phyloP scores from a whole-genome alignment of 2,888 invertebrate genomes.

The Lepidocyrtoides sp. region DNA sequence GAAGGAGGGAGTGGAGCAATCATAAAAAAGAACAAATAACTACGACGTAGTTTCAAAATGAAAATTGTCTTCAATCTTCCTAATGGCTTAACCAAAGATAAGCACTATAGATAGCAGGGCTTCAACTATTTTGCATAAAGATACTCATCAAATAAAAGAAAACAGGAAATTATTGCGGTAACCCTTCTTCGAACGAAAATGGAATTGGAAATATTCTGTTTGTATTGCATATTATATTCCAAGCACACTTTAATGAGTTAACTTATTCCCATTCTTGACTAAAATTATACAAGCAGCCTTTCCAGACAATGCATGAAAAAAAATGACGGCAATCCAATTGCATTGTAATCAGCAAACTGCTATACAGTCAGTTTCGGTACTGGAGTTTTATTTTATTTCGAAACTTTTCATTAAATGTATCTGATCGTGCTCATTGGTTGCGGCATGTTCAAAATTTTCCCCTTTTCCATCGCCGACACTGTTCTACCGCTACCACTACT shows the following conservation, averaged over 20 bases:
- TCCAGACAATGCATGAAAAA: too few species aligned
- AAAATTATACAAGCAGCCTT: too few species aligned
- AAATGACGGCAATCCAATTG: too few species aligned
- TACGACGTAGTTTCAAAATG: neutral
- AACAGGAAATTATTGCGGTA: slow-evolving; percentile 66
- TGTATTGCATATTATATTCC: slow-evolving; percentile 11
- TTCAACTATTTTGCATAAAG: slow-evolving; percentile 59
- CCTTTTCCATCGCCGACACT: too few species aligned
- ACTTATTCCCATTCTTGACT: too few species aligned
- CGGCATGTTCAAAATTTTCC: slow-evolving; percentile 19
- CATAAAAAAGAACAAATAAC: slow-evolving; percentile 35
- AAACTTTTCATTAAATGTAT: slow-evolving; percentile 36
- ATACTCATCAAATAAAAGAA: slow-evolving; percentile 56
- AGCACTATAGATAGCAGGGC: neutral
- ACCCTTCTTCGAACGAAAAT: slow-evolving; percentile 46
- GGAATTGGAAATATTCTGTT: slow-evolving; percentile 46
- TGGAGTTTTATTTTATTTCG: slow-evolving; percentile 12
- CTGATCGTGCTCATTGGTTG: slow-evolving; percentile 41
- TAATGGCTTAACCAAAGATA: slow-evolving; percentile 14
- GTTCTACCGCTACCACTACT: neutral
- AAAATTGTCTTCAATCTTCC: slow-evolving; percentile 23
- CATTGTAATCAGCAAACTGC: slow-evolving; percentile 5
- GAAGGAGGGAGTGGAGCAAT: neutral
- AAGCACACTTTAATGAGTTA: slow-evolving; percentile 44
- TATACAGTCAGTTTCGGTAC: neutral